A percentile compares a stretch with the other conserved stretches of the same genome.
Evolutionary conservation across 2,888 invertebrate species (phyloP).

Genomic region (Pachymerium ferrugineum): DNA sequence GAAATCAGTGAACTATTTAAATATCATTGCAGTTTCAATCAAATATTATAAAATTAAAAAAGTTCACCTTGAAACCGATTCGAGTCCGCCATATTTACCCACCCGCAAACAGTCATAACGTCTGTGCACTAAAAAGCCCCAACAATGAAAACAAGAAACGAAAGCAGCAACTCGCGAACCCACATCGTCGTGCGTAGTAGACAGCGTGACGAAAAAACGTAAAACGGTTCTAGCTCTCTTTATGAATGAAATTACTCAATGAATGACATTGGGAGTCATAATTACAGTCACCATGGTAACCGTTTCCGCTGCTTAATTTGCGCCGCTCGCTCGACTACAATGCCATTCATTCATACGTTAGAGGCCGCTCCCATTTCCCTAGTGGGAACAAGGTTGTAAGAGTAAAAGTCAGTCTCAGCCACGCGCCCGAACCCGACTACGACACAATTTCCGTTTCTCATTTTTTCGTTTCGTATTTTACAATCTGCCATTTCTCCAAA

Average conservation of each 20-base stretch:
- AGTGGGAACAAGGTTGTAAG: background rate
- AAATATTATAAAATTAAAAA: too few relatives aligned
- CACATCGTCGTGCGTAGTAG: too few relatives aligned
- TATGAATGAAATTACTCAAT: constrained; percentile 30
- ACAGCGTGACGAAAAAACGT: background rate
- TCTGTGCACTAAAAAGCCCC: too few relatives aligned
- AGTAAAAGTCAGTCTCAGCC: background rate
- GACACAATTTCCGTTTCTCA: background rate
- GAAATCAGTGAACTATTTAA: too few relatives aligned
- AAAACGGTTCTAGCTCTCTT: background rate
- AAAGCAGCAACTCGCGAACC: too few relatives aligned
- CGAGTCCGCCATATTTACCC: too few relatives aligned
- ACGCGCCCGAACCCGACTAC: background rate
- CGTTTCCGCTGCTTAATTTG: constrained; percentile 33
- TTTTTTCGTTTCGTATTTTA: background rate
- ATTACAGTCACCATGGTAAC: constrained; percentile 31
- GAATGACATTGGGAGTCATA: constrained; percentile 31
- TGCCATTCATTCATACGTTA: constrained; percentile 25
- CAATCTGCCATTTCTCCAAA: too few relatives aligned
- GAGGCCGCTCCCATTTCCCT: constrained; percentile 11
- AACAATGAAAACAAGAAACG: background rate
- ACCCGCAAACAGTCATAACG: too few relatives aligned
- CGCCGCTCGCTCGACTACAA: constrained; percentile 28
- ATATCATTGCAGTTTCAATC: too few relatives aligned
- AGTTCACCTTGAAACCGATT: too few relatives aligned